Evolutionary conservation across 2,113 vertebrate genomes (phyloP), one percentile per base, ranked within the genome.

Genomic region (Burhinus oedicnemus): DNA sequence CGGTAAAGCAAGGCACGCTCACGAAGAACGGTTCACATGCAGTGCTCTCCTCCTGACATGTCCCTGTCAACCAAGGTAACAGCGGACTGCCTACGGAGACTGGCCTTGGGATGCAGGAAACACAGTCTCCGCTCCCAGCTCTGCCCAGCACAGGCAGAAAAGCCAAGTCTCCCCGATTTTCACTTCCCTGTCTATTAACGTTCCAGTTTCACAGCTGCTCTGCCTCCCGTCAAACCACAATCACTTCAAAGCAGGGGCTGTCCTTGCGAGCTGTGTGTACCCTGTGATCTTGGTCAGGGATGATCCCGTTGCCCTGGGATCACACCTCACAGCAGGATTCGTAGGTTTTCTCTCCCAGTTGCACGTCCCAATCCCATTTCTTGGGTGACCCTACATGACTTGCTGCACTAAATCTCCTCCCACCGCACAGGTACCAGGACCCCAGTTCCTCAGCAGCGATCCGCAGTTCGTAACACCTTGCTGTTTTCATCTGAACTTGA

Each of bases 301-400:
- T 0, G 1, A 23, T 11, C 44, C 47, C 6, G 1, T 23, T 22
- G 60, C 30, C 38, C 75, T 5, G 4, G 23, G 42, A 17, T 49
- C 69, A 49, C 17, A 15, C 15, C 34, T 16, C 18, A 5, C 54
- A 49, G 65, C 40, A 44, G 60, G 20, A 15, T 30, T 49, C 3
- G 0, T 7, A 47, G 16, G 12, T 25, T 57, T 79, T 49, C n/a
- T 19, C n/a, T 62, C 40, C 45, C 23, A 11, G 11, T 18, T 42
- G 78, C 69, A 26, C 2, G 2, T 17, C 17, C 23, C 9, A 34
- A 11, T 29, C 17, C 76, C 19, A 5, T 38, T 75, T 36, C 76
- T 2, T 14, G 7, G 68, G 19, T 0, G 0, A 34, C 49, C 34
- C 62, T 15, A 3, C 0, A 0, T 8, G 62, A 16, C 34, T 22